Conservation (phyloP, 2,113 vertebrate genomes). For the Etheostoma cragini region DNA sequence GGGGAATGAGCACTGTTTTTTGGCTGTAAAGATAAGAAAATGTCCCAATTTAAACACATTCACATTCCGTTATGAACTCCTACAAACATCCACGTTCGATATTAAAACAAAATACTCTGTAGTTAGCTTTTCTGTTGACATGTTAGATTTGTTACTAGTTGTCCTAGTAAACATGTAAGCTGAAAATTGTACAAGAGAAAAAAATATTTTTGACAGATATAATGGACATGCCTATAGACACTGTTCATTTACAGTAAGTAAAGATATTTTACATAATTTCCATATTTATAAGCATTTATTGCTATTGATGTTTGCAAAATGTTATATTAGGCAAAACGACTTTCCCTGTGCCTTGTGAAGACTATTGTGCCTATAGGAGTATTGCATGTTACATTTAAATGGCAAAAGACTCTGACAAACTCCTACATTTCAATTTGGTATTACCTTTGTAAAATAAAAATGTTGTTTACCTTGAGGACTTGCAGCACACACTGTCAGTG, state of each 20-base stretch:
- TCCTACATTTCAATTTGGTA: neutral
- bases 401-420: neutral
- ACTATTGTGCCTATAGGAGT: neutral
- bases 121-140: neutral
- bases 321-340: neutral
- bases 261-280: neutral
- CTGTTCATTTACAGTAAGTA: neutral
- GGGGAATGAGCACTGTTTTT: neutral
- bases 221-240: neutral
- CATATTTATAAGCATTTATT: neutral
- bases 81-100: neutral
- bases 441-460: neutral
- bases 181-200: neutral
- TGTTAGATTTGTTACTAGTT: neutral
- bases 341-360: too few species aligned
- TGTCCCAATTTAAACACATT: neutral
- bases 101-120: neutral
- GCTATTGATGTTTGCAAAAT: neutral
- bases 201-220: neutral
- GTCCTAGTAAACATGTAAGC: neutral
- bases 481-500: conserved; percentile 52
- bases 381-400: neutral
- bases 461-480: conserved; percentile 49
- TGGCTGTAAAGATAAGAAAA: neutral
- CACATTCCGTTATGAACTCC: neutral